Percentiles rank a stretch among this genome's conserved stretches.
Evolutionary conservation across 2,113 vertebrate species (phyloP).

Genomic region (Pandion haliaetus): DNA sequence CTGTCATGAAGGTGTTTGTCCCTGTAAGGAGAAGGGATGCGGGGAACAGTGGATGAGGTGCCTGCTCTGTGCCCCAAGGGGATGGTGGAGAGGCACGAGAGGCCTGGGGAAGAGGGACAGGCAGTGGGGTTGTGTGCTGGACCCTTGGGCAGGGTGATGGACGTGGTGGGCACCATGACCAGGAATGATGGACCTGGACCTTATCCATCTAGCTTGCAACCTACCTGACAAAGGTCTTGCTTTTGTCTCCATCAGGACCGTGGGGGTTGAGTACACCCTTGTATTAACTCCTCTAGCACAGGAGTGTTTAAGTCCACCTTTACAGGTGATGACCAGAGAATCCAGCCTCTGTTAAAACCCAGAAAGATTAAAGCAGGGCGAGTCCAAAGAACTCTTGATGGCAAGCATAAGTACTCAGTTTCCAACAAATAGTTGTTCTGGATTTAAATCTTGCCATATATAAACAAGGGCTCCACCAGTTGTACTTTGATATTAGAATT

Average conservation of each 20-base stretch:
- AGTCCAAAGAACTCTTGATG: background rate
- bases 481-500: background rate
- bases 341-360: background rate
- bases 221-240: background rate
- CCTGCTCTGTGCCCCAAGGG: fast-evolving
- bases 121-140: background rate
- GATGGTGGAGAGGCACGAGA: background rate
- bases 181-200: too few species aligned
- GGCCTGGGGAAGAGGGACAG: background rate
- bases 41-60: background rate
- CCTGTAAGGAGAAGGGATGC: background rate
- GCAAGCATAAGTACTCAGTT: background rate
- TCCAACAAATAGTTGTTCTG: background rate
- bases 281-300: background rate
- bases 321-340: background rate
- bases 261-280: fast-evolving
- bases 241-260: background rate
- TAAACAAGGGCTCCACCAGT: background rate
- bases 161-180: fast-evolving
- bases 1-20: background rate
- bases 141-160: background rate
- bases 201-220: background rate
- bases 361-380: background rate
- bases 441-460: background rate
- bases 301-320: background rate